A percentile compares a stretch with the other conserved stretches of the same genome.
Conservation (phyloP, 2,888 invertebrate species). For the Drosophila dives region DNA sequence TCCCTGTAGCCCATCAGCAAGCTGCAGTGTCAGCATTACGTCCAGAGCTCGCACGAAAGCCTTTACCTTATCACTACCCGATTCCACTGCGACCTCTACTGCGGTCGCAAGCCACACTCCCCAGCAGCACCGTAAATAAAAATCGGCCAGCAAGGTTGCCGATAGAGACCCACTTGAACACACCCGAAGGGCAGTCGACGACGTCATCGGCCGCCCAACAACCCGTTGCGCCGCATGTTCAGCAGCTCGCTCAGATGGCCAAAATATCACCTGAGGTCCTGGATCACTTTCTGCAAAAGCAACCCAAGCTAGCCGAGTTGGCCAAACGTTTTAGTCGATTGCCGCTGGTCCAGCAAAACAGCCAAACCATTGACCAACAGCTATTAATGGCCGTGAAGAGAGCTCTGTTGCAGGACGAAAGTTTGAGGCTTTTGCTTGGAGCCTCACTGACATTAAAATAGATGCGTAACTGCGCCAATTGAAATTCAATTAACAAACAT, state of each 20-base stretch:
- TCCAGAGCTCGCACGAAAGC: constrained; percentile 59
- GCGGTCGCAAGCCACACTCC: background rate
- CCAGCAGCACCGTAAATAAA: constrained; percentile 7
- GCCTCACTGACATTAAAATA: constrained; percentile 69
- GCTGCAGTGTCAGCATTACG: background rate
- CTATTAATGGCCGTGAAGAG: constrained; percentile 68
- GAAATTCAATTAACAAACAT: constrained; percentile 13
- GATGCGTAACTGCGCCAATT: background rate
- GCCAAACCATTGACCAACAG: constrained; percentile 65
- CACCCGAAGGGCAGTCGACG: constrained; percentile 47
- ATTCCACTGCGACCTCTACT: constrained; percentile 67
- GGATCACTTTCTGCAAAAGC: constrained; percentile 67
- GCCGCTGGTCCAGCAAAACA: constrained; percentile 67
- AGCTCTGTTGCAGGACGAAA: constrained; percentile 74
- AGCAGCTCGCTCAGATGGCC: constrained; percentile 63
- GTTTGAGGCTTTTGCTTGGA: constrained; percentile 63
- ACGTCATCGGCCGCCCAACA: background rate
- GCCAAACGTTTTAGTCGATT: constrained; percentile 72
- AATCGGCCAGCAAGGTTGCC: background rate
- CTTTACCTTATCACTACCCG: constrained; percentile 78
- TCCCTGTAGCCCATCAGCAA: constrained; percentile 2
- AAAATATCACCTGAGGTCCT: constrained; percentile 65
- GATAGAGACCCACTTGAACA: constrained; percentile 67
- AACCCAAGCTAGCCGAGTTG: constrained; percentile 76
- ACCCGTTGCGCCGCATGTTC: constrained; percentile 62